Evolutionary conservation across 1,140 invertebrate genomes (phyloP), one percentile per base, ranked within the genome.

Genomic region (Lanistes nyassanus): DNA sequence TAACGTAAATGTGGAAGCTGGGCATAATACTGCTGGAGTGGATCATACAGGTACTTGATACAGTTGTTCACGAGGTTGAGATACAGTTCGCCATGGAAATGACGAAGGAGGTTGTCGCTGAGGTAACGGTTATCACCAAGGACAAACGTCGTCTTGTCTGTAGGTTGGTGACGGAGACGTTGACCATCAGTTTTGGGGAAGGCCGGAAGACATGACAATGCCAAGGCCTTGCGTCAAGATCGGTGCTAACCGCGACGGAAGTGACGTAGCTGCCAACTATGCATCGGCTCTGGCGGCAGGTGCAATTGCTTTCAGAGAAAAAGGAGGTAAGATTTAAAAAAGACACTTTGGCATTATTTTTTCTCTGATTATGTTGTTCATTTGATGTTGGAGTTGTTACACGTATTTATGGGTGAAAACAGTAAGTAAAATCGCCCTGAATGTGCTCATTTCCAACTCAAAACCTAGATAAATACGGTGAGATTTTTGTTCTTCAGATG

Each of bases 261-360:
- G 92, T 21, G 93, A 94, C 81, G 79, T 93, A 13, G 92, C 92
- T 3, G 92, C 90, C 1, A 92, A 93, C 83, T 91, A 91, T 2
- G 90, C 92, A 1, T 92, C 92, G 3, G 92, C 92, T 11, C 82
- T 93, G 1, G 90, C 92, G 4, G 88, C 86, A 19, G 91, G 92
- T 0, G 83, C 90, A 55, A 88, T 91, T 39, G 88, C 91, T 19
- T 87, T 92, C 5, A 91, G 91, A 72, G 83, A 76, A 21, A 69
- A 62, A n/a, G 71, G 79, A 42, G 65, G 65, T 42, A 67, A 16
- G 23, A 74, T 21, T 69, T 75, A 9, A 56, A 47, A 29, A 53
- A 67, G 51, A 21, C n/a, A 67, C 11, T 29, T 75, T 21, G 91
- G 68, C 26, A 75, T 62, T 39, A 42, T 26, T 66, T 74, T 74